phyloP scores from a whole-genome alignment of 2,113 vertebrate species.

The Ptychochromis oligacanthus region DNA sequence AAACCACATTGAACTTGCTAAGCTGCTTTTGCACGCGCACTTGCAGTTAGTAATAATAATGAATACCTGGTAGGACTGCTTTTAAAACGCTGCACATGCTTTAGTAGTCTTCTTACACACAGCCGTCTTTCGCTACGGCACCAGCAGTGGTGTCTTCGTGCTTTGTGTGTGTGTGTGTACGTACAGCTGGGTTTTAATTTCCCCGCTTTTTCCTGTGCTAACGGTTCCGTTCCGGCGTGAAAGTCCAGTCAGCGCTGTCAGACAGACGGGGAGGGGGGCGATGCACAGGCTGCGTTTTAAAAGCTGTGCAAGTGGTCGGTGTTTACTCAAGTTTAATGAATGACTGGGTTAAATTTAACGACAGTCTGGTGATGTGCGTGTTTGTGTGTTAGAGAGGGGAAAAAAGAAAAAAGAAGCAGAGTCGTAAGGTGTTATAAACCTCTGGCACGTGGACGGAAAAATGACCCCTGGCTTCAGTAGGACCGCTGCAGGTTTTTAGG shows the following conservation, averaged over 20 bases:
- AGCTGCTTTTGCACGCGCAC: not conserved
- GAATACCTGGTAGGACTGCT: not conserved
- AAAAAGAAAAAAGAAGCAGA: too few relatives aligned
- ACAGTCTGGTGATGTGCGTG: too few relatives aligned
- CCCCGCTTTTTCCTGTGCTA: too few relatives aligned
- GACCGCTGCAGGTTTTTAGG: slow-evolving; percentile 43
- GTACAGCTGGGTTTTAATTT: too few relatives aligned
- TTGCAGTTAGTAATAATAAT: not conserved
- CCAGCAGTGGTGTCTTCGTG: too few relatives aligned
- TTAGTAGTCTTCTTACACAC: not conserved
- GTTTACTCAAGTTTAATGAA: too few relatives aligned
- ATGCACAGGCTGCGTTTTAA: not conserved
- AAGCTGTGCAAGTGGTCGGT: not conserved
- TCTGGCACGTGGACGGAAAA: not conserved
- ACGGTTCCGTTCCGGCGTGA: not conserved
- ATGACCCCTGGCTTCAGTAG: not conserved
- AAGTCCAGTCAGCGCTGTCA: not conserved
- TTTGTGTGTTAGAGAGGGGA: not conserved
- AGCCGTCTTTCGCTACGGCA: too few relatives aligned
- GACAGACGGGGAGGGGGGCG: not conserved
- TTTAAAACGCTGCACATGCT: not conserved
- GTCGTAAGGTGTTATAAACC: not conserved
- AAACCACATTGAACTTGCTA: not conserved
- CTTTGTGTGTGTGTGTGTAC: too few relatives aligned
- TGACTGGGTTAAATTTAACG: too few relatives aligned